Evolutionary conservation across 2,888 invertebrate species (phyloP).

Genomic region (Icerya purchasi): DNA sequence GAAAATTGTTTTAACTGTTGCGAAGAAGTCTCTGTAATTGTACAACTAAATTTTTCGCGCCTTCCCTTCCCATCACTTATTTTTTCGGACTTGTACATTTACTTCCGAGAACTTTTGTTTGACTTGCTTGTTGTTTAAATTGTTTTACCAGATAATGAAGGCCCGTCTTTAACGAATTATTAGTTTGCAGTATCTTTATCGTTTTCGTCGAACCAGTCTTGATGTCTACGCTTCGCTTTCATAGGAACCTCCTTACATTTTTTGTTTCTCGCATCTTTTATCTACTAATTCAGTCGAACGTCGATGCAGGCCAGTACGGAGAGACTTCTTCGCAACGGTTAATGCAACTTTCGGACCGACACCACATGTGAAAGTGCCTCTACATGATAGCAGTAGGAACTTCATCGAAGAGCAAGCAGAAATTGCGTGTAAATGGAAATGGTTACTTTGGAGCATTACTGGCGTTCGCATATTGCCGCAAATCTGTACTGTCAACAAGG

Average conservation of each 20-base stretch:
- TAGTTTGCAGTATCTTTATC: background rate
- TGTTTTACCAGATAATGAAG: background rate
- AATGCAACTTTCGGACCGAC: too few species aligned
- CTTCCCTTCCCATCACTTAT: background rate
- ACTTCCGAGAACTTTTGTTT: background rate
- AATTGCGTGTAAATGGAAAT: too few species aligned
- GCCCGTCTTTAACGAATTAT: background rate
- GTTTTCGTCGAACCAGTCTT: background rate
- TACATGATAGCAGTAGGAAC: too few species aligned
- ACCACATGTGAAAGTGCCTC: too few species aligned
- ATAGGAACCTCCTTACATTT: background rate
- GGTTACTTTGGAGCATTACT: too few species aligned
- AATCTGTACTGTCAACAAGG: too few species aligned
- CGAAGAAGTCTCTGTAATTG: background rate
- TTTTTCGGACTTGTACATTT: background rate
- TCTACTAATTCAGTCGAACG: background rate
- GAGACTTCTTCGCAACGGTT: too few species aligned
- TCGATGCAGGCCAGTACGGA: background rate
- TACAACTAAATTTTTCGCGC: background rate
- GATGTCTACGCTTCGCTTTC: background rate
- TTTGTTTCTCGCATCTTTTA: background rate
- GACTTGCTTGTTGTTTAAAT: background rate
- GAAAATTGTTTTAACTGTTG: background rate
- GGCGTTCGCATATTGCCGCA: too few species aligned
- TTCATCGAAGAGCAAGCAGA: too few species aligned